Percentiles rank a stretch among this genome's conserved stretches.
Conservation (phyloP, 1,140 invertebrate genomes). For the Ditylenchus dipsaci region DNA sequence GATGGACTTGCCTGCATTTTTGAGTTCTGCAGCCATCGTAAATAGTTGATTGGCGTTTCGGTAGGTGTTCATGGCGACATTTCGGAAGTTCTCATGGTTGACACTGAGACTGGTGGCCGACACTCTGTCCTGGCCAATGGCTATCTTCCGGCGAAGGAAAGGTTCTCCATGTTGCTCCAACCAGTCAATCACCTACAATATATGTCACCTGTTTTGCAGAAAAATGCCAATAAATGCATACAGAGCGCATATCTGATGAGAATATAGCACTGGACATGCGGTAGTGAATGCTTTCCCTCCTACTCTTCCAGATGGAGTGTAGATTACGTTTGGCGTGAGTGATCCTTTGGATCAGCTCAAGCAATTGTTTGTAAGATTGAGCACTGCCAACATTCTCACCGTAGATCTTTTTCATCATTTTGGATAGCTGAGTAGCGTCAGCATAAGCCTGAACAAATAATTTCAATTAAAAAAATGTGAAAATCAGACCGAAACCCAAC, state of each 20-base stretch:
- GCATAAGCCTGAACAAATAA: constrained; percentile 10
- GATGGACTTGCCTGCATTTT: constrained; percentile 20
- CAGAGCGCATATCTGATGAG: constrained; percentile 24
- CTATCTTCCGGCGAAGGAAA: constrained; percentile 89
- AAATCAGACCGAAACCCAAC: no score
- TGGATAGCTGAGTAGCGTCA: constrained; percentile 18
- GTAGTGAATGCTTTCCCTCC: constrained; percentile 27
- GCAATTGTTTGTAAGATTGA: constrained; percentile 21
- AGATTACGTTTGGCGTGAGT: constrained; percentile 25
- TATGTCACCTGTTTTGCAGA: neutral
- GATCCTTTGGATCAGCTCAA: constrained; percentile 35
- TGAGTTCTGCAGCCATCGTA: constrained; percentile 2
- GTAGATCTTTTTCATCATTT: constrained; percentile 14
- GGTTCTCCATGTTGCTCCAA: constrained; percentile 96
- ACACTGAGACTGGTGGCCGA: constrained; percentile 9
- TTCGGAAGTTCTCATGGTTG: constrained; percentile 48
- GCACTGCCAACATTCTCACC: constrained; percentile 13
- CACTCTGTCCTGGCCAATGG: constrained; percentile 77
- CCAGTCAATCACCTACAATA: constrained; percentile 83
- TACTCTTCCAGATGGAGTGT: constrained; percentile 34
- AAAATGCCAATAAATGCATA: constrained; percentile 3
- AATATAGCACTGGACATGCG: constrained; percentile 12
- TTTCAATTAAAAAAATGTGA: neutral
- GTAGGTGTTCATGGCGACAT: constrained; percentile 75
- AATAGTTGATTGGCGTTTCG: constrained; percentile 95